Evolutionary conservation across 2,113 vertebrate genomes (phyloP), one percentile per base, ranked within the genome.

Genomic region (Egretta garzetta): DNA sequence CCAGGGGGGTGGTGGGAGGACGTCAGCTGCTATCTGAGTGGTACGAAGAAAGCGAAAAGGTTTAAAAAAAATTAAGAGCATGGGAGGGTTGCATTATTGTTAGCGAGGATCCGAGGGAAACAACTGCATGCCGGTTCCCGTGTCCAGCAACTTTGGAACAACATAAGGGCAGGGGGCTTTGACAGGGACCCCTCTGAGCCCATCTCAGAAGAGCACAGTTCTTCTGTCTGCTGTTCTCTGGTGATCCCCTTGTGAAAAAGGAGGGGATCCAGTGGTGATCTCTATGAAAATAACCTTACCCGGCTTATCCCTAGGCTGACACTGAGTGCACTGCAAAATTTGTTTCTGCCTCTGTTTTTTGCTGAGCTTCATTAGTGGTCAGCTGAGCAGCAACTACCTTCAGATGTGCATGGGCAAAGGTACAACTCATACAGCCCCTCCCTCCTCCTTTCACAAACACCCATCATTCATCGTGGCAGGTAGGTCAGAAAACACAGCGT

Each of bases 11-110:
- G 21, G 15, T 19, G 35, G 39, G 28, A 27, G n/a, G 15, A 8
- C 4, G 1, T 32, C 43, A 66, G 3, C 0, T 2, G 37, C 7
- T 21, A 1, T 30, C 23, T 39, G 59, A 41, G 23, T 10, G 30
- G 12, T 35, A 27, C 0, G 0, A 56, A 77, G 43, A 60, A 68
- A 70, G 10, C 18, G 20, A 4, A 83, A 80, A 71, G 32, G 6
- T 39, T 41, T 22, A 1, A 11, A 55, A 45, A 35, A 30, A 45
- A 45, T 47, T 35, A 55, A 37, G 8, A 5, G 0, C 27, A 2
- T 8, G 17, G 16, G 4, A n/a, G 8, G 4, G 14, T 27, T 58
- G 15, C 6, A 1, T 28, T 79, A 2, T 10, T 35, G 26, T 47
- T 71, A 26, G 21, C 3, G 7, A 37, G 45, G 10, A 20, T 58